Evolutionary conservation across 2,797 vertebrate genomes (phyloP).

Genomic region (Pseudochaenichthys georgianus): DNA sequence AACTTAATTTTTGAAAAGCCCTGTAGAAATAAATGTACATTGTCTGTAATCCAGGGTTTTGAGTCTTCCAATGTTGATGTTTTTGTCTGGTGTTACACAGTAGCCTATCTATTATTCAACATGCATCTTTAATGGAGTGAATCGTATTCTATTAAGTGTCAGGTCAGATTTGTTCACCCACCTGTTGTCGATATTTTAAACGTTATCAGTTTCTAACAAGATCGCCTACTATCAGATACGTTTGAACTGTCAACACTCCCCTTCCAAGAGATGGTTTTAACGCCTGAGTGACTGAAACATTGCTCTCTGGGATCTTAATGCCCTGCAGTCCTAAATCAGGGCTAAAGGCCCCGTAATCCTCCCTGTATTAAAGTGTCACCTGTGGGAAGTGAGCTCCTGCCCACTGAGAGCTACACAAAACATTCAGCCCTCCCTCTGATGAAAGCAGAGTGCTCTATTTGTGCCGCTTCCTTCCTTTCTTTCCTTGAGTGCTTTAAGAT

Average conservation of each 20-base stretch:
- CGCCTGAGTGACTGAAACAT: background rate
- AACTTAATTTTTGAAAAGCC: background rate
- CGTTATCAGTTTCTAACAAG: background rate
- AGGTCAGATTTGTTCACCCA: background rate
- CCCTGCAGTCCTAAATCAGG: background rate
- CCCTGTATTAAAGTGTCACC: constrained; percentile 10
- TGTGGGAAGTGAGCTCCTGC: constrained; percentile 22
- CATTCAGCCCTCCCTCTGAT: constrained; percentile 18
- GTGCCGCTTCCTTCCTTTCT: constrained; percentile 71
- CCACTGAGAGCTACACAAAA: background rate
- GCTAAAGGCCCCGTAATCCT: background rate
- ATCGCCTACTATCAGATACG: background rate
- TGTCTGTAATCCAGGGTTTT: constrained; percentile 4
- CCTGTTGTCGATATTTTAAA: background rate
- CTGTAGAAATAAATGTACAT: background rate
- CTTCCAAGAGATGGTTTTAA: background rate
- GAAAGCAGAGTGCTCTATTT: constrained; percentile 22
- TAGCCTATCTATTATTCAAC: background rate
- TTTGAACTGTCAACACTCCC: background rate
- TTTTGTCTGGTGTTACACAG: background rate
- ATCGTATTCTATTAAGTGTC: background rate
- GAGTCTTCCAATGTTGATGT: background rate
- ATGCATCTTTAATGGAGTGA: background rate
- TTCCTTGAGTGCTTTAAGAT: constrained; percentile 49
- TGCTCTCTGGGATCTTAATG: background rate